Conservation (phyloP, 2,113 vertebrate species). For the Pleuronectes platessa region DNA sequence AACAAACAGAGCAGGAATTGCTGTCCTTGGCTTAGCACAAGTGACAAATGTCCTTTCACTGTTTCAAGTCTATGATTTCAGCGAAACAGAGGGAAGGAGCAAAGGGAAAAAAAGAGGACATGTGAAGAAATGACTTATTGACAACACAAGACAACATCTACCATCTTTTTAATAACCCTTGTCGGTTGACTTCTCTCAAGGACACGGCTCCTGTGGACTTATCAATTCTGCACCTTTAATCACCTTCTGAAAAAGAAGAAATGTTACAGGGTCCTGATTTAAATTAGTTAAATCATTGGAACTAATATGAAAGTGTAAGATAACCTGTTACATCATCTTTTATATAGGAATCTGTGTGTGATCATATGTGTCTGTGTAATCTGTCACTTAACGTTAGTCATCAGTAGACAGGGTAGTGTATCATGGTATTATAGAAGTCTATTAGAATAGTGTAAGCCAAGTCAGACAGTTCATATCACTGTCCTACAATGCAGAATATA, state of each 20-base stretch:
- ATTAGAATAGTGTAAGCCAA: background rate
- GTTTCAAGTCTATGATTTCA: constrained; percentile 8
- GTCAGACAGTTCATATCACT: no score
- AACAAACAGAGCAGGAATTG: constrained; percentile 29
- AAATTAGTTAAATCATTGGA: no score
- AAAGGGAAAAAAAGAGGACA: background rate
- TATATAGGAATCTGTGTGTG: no score
- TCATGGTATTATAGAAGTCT: background rate
- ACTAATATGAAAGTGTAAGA: no score
- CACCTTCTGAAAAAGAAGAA: no score
- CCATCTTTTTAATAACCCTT: background rate
- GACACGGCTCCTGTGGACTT: background rate
- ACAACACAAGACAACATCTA: background rate
- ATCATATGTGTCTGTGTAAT: no score
- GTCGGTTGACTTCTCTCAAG: background rate
- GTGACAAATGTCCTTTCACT: constrained; percentile 36
- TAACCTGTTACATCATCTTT: no score
- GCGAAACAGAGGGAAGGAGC: background rate
- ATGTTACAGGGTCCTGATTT: no score
- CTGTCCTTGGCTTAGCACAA: constrained; percentile 16
- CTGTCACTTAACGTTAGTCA: no score
- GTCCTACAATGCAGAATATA: no score
- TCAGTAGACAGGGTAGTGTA: no score
- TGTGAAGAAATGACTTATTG: background rate
- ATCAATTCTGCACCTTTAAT: background rate